phyloP scores from a whole-genome alignment of 2,797 vertebrate genomes.

The Anabas testudineus region DNA sequence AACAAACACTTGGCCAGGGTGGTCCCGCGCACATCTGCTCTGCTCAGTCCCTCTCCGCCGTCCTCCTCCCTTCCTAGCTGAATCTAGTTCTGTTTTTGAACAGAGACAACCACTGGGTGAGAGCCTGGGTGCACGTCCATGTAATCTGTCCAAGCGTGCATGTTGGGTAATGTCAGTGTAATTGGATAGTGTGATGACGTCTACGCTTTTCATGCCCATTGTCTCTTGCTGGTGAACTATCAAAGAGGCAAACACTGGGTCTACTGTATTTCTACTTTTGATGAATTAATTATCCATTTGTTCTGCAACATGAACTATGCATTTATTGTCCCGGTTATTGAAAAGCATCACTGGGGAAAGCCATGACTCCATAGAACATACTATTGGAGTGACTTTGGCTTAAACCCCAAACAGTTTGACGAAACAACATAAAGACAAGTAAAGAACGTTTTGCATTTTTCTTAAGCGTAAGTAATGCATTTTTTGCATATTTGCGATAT shows the following conservation, averaged over 20 bases:
- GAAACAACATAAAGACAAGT: too few species aligned
- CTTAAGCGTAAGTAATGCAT: background rate
- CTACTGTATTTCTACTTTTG: background rate
- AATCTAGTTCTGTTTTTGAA: conserved; percentile 45
- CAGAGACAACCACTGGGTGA: conserved; percentile 34
- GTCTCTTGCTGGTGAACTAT: background rate
- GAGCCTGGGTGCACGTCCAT: background rate
- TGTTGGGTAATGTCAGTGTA: conserved; percentile 11
- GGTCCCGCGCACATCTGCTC: conserved; percentile 78
- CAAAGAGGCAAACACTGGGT: too few species aligned
- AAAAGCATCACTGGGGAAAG: background rate
- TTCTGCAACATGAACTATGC: background rate
- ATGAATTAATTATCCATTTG: background rate
- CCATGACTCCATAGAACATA: background rate
- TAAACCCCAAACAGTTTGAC: too few species aligned
- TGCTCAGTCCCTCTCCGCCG: conserved; percentile 37
- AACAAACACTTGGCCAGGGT: conserved; percentile 72
- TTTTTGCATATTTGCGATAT: too few species aligned
- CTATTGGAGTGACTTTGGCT: background rate
- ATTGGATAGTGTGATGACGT: background rate
- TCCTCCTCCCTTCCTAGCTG: conserved; percentile 33
- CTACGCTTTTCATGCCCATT: background rate
- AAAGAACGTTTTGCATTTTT: too few species aligned
- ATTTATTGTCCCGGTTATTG: background rate
- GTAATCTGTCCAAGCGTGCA: conserved; percentile 11